Evolutionary conservation across 2,797 vertebrate species (phyloP).

Genomic region (Acanthurus leucopareius): DNA sequence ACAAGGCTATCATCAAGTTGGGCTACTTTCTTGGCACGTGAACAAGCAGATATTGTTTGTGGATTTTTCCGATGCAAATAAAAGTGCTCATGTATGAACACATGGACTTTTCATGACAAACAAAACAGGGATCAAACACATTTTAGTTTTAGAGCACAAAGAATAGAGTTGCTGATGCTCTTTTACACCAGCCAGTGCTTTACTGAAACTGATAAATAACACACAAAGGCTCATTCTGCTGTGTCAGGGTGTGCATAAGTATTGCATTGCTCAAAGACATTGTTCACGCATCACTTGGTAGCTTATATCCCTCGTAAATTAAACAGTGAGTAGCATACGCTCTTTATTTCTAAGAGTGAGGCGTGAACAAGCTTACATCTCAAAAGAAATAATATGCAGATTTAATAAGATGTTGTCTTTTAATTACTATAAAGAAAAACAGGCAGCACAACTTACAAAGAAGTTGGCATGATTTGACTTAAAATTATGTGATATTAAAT

Average conservation of each 20-base stretch:
- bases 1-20: slow-evolving; percentile 28
- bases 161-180: background rate
- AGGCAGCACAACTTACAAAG: background rate
- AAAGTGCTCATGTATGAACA: slow-evolving; percentile 10
- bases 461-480: background rate
- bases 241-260: background rate
- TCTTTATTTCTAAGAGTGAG: background rate
- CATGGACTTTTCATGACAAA: background rate
- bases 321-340: background rate
- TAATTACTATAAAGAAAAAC: background rate
- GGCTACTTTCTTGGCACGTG: slow-evolving; percentile 14
- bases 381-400: background rate
- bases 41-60: slow-evolving; percentile 46
- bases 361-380: too few relatives aligned
- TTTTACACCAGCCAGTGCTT: background rate
- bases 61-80: slow-evolving; percentile 39
- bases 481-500: background rate
- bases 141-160: background rate
- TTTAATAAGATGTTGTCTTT: background rate
- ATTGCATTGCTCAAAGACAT: background rate
- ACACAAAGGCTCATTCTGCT: slow-evolving; percentile 1
- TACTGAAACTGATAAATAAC: background rate
- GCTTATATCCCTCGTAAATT: background rate
- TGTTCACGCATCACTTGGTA: background rate
- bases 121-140: background rate